A percentile compares a stretch with the other conserved stretches of the same genome.
These are phyloP conservation scores for Drosophila anomelani DNA, from an alignment of 2,888 invertebrate genomes.

Conservation along the genomic window DNA sequence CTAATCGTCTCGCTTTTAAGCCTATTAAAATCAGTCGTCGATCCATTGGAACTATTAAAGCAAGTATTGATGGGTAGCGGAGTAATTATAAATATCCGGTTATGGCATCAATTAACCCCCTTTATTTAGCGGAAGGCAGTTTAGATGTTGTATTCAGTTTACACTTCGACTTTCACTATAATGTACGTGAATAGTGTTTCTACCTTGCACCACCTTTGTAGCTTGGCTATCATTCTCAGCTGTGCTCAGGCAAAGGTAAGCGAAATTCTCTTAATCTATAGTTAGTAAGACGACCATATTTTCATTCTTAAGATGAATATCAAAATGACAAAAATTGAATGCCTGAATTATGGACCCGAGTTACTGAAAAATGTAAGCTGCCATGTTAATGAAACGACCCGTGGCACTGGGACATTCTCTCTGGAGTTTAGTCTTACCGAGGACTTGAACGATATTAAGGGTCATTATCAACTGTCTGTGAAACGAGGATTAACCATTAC, in stretches of 20 bases:
- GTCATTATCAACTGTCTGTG: slow-evolving; percentile 10
- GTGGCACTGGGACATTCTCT: background rate
- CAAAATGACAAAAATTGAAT: slow-evolving; percentile 2
- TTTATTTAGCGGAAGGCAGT: background rate
- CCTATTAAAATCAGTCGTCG: background rate
- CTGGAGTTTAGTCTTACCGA: background rate
- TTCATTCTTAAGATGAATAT: background rate
- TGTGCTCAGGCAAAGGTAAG: background rate
- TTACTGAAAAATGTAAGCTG: background rate
- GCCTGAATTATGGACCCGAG: background rate
- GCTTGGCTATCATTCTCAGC: background rate
- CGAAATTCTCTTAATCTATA: background rate
- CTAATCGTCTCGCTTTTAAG: background rate
- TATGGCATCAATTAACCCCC: too few relatives aligned
- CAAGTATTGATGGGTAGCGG: background rate
- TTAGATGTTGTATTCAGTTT: background rate
- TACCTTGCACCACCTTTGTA: background rate
- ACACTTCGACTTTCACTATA: background rate
- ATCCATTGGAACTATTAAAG: background rate
- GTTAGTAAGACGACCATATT: too few relatives aligned
- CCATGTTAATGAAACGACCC: background rate
- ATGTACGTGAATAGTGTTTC: background rate
- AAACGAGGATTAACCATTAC: slow-evolving; percentile 3
- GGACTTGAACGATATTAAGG: slow-evolving; percentile 8
- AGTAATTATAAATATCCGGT: background rate